Base-by-base conservation (phyloP, 2,888 invertebrate species). In the Cerastis rubricosa region DNA sequence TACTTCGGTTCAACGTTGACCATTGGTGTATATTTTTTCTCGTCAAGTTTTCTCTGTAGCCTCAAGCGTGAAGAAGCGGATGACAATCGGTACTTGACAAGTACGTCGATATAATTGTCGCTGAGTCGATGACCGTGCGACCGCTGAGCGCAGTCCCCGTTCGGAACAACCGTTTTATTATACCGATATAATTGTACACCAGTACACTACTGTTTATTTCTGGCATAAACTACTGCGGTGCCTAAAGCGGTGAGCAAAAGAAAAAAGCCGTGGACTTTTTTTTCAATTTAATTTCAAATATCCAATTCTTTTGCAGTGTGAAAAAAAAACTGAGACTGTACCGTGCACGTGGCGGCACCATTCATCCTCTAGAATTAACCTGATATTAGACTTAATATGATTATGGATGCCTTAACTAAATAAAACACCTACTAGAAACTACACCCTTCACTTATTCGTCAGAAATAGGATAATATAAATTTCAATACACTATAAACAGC, bases 41-140 rank as follows among this genome's bases (percentile, higher is more conserved):
- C 9, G 12, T 25, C 2, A 49, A 59, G 35, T 65, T 67, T 47
- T 77, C 70, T 64, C 80, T 72, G 45, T 59, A 78, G 81, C 79
- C 68, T 76, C 74, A 79, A 83, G 69, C 81, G 84, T 85, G 81
- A 85, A 84, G 75, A 80, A 87, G 81, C 78, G 86, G 86, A 84
- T 88, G 84, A 85, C 87, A 88, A 86, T 85, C 81, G 82, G 86
- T 87, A 86, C 87, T 91, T 90, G 89, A 89, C 91, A 90, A 86
- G 89, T 90, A 90, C 92, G 91, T 91, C 90, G 91, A 93, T 94
- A 93, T 94, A 94, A 94, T 95, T 94, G 94, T 93, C 93, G 89
- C 88, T 80, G 91, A 92, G 95, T 94, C 95, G 94, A 94, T 95
- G 95, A 95, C 95, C 95, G 94, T 93, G 90, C 87, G 90, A 92